phyloP scores from a whole-genome alignment of 2,113 vertebrate genomes.

The Nanorana parkeri region DNA sequence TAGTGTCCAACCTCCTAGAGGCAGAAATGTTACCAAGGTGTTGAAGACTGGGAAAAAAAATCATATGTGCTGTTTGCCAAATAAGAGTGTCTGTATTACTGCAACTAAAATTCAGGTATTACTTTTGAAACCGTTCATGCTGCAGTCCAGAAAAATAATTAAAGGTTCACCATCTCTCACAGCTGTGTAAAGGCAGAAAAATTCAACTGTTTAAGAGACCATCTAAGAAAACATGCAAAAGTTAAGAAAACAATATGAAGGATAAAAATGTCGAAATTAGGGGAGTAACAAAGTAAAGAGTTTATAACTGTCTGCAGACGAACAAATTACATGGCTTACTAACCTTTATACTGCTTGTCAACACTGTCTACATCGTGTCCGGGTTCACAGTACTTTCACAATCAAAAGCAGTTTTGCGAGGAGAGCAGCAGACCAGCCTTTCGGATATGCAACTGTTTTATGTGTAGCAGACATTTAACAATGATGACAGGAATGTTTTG shows the following conservation, averaged over 20 bases:
- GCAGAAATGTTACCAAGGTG: too few species aligned
- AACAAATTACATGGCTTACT: slow-evolving; percentile 26
- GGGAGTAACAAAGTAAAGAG: neutral
- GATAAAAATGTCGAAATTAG: neutral
- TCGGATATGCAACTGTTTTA: slow-evolving; percentile 26
- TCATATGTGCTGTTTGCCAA: too few species aligned
- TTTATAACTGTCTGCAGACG: neutral
- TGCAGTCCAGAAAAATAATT: too few species aligned
- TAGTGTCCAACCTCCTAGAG: too few species aligned
- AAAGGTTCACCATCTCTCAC: too few species aligned
- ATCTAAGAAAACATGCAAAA: neutral
- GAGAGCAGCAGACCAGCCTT: slow-evolving; percentile 18
- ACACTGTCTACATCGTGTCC: slow-evolving; percentile 35
- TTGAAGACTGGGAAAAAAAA: too few species aligned
- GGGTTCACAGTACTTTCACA: slow-evolving; percentile 9
- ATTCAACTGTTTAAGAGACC: too few species aligned
- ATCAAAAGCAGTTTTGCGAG: slow-evolving; percentile 17
- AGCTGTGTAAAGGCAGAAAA: too few species aligned
- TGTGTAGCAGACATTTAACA: slow-evolving; percentile 44
- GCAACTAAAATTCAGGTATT: too few species aligned
- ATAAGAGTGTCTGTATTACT: too few species aligned
- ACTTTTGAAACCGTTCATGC: too few species aligned
- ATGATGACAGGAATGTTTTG: slow-evolving; percentile 47
- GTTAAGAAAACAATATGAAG: slow-evolving; percentile 8
- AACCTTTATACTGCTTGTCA: slow-evolving; percentile 34